These are phyloP conservation scores for Brenthis daphne DNA, from an alignment of 2,888 invertebrate genomes.

Conservation along the genomic window DNA sequence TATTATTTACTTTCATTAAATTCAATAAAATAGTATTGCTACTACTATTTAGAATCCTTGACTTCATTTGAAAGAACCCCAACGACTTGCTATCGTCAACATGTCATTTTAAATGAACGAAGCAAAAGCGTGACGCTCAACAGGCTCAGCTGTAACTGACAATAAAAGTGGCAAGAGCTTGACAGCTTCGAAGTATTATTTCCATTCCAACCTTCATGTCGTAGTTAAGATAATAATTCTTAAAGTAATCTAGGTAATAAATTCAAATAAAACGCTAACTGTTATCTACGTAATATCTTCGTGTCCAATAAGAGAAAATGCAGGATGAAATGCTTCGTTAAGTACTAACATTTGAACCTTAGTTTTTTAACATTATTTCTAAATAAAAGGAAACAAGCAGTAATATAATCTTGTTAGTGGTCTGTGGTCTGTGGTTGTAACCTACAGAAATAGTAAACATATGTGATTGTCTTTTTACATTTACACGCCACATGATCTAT, in stretches of 20 bases:
- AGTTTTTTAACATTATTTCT: neutral
- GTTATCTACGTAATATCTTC: too few species aligned
- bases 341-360: neutral
- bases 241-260: too few species aligned
- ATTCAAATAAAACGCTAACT: too few species aligned
- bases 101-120: slow-evolving; percentile 16
- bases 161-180: slow-evolving; percentile 12
- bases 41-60: neutral
- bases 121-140: slow-evolving; percentile 13
- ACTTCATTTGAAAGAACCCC: neutral
- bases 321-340: neutral
- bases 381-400: slow-evolving; percentile 5
- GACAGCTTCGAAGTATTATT: neutral
- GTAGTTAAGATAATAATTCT: too few species aligned
- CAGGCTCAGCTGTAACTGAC: slow-evolving; percentile 14
- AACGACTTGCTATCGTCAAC: slow-evolving; percentile 13
- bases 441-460: slow-evolving; percentile 1
- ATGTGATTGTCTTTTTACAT: slow-evolving; percentile 2
- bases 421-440: slow-evolving; percentile 19
- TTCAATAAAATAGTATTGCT: too few species aligned
- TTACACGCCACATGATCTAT: too few species aligned
- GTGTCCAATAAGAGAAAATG: too few species aligned
- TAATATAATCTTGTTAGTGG: slow-evolving; percentile 16
- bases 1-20: too few species aligned
- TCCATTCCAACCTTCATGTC: neutral